These are phyloP conservation scores for Mirounga angustirostris DNA, from an alignment of 2,113 vertebrate genomes.

Conservation along the genomic window DNA sequence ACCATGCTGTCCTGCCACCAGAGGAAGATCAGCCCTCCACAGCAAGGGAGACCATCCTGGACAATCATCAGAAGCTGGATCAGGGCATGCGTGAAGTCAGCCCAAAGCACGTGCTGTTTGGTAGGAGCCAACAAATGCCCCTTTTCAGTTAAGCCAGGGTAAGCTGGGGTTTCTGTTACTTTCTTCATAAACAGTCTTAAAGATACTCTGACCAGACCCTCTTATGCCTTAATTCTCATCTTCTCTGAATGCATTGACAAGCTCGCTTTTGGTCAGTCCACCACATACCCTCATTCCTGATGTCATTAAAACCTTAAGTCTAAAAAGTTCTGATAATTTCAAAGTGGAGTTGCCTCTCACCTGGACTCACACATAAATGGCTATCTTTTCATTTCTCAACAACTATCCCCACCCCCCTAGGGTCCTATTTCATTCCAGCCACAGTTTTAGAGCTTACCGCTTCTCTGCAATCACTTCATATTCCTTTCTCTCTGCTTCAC, in stretches of 20 bases:
- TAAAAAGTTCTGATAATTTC: neutral
- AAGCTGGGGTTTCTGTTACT: neutral
- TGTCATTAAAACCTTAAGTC: neutral
- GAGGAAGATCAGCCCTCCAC: neutral
- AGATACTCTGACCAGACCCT: neutral
- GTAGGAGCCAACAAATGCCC: neutral
- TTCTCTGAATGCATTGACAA: neutral
- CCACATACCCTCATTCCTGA: neutral
- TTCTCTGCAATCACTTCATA: neutral
- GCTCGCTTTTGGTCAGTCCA: neutral
- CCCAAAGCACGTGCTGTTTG: neutral
- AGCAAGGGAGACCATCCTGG: neutral
- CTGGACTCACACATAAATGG: neutral
- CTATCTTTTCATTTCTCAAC: neutral
- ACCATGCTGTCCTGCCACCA: neutral
- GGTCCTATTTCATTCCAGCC: neutral
- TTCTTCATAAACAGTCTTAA: neutral
- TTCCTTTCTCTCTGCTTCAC: neutral
- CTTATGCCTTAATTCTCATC: neutral
- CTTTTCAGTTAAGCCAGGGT: slow-evolving; percentile 21
- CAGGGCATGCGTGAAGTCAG: neutral
- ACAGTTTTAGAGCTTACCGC: neutral
- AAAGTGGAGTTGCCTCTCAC: neutral
- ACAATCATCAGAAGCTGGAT: neutral
- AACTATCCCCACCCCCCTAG: neutral